phyloP scores from a whole-genome alignment of 2,797 vertebrate genomes.

The Pristis pectinata region DNA sequence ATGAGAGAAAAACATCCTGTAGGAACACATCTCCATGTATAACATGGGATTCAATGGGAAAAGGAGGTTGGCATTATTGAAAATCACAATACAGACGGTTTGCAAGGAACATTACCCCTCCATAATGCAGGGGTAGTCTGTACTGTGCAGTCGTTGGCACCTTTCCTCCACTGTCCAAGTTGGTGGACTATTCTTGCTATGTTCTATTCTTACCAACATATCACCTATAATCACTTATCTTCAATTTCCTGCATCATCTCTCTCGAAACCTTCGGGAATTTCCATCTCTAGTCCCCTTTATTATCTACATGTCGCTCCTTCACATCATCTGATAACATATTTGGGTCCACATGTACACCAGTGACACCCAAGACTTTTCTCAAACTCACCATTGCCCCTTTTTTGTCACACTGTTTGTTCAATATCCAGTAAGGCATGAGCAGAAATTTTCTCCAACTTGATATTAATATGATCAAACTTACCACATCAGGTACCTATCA shows the following conservation, averaged over 20 bases:
- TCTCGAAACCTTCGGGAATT: background rate
- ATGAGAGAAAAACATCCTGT: too few species aligned
- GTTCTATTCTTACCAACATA: background rate
- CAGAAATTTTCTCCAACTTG: background rate
- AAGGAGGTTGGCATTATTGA: too few species aligned
- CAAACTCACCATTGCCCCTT: background rate
- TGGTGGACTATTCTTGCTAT: background rate
- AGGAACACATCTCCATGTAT: too few species aligned
- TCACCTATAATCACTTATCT: background rate
- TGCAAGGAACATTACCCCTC: background rate
- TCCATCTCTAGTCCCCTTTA: background rate
- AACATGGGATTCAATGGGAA: too few species aligned
- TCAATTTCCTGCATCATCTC: background rate
- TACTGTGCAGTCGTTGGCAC: background rate
- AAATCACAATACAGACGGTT: too few species aligned
- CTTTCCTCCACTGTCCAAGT: background rate
- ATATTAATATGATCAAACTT: background rate
- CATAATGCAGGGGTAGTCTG: too few species aligned
- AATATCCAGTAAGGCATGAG: background rate
- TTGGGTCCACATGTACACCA: background rate
- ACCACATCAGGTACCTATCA: background rate
- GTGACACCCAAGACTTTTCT: background rate
- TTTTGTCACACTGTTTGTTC: background rate
- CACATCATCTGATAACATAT: background rate
- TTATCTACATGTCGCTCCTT: background rate